Base-by-base conservation (phyloP, 2,113 vertebrate genomes). In the Cyanoramphus novaezelandiae region DNA sequence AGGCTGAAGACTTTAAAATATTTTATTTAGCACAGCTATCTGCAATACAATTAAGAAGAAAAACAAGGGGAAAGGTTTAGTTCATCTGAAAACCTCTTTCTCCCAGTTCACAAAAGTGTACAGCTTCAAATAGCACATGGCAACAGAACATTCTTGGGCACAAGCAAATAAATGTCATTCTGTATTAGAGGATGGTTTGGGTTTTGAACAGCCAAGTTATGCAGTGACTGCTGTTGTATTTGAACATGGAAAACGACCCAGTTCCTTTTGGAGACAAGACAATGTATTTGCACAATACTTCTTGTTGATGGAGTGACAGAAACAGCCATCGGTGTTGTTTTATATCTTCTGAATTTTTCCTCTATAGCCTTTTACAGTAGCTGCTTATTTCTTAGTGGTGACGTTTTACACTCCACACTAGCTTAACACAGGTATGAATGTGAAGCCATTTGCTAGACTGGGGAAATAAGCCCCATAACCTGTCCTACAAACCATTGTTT, bases 401-500 rank as follows among this genome's bases (percentile, higher is more conserved):
- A 60, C 9, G 37, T 64, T 92, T 90, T 64, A 39, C 3, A 13
- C 18, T 69, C 49, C 44, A 64, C 44, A n/a, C 33, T 39, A 18
- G 3, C 20, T 94, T 90, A 90, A 49, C 5, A 43, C 11, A 69
- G 29, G 29, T 88, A 44, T 74, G 57, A 91, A 86, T 31, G 9
- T 16, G 35, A 90, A 82, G 17, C 23, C 7, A 25, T 75, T 82
- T 87, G 14, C 35, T 72, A 43, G 52, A 53, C 35, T 39, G 39
- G 10, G 31, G 16, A 76, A 95, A 71, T 82, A 39, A 82, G 4
- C 17, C 6, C 39, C 20, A 69, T 79, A 80, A 43, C 9, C 44
- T 47, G 8, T n/a, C 35, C 41, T 72, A 62, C 20, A 82, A 64
- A 17, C 1, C 19, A 47, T 20, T 0, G 0, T 25, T 76, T 76